Conservation (phyloP, 2,113 vertebrate species). For the Octodon degus region DNA sequence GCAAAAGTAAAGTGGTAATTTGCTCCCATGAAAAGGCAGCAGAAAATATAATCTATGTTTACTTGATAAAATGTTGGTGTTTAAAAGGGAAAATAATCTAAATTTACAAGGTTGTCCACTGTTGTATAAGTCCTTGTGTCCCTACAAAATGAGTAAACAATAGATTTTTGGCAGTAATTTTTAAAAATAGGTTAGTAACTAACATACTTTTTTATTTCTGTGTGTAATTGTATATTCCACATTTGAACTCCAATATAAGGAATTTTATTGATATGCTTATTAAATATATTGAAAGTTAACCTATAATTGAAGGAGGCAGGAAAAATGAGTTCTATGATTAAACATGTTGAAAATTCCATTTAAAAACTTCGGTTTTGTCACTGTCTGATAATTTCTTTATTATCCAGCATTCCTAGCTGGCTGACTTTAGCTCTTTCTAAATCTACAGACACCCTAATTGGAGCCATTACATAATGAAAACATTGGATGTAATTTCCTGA, state of each 20-base stretch:
- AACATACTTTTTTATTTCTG: neutral
- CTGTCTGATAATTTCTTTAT: constrained; percentile 62
- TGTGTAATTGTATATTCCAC: neutral
- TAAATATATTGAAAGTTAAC: constrained; percentile 48
- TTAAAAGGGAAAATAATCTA: constrained; percentile 6
- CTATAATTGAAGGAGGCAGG: neutral
- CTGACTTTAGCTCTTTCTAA: constrained; percentile 73
- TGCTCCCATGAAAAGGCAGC: constrained; percentile 16
- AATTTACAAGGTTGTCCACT: neutral
- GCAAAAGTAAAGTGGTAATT: constrained; percentile 33
- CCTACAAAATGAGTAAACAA: neutral
- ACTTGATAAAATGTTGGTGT: neutral
- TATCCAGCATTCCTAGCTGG: constrained; percentile 66
- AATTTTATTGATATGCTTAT: neutral
- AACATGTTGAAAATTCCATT: constrained; percentile 59
- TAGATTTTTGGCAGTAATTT: constrained; percentile 43
- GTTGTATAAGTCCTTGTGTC: constrained; percentile 24
- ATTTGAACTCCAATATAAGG: neutral
- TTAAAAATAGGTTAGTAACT: constrained; percentile 20
- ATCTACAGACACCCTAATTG: constrained; percentile 74
- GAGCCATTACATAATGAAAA: constrained; percentile 81
- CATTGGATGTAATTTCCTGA: constrained; percentile 78
- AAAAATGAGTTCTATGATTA: constrained; percentile 54
- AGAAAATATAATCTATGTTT: neutral
- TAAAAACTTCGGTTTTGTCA: constrained; percentile 67